These are phyloP conservation scores for Stenichneumon culpator DNA, from an alignment of 2,888 invertebrate genomes.

Conservation along the genomic window DNA sequence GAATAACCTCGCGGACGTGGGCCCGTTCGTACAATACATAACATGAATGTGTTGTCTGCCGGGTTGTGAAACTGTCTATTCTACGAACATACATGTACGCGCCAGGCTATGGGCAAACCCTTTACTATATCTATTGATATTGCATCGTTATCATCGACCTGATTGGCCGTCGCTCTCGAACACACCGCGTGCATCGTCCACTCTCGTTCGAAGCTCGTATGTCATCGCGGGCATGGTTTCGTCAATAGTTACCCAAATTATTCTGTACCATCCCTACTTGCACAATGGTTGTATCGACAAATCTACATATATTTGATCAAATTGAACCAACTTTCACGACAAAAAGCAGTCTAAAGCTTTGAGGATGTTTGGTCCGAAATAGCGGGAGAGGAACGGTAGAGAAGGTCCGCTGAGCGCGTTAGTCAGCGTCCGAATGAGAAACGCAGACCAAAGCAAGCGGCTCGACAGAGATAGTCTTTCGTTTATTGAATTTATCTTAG, in stretches of 20 bases:
- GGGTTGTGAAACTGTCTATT: constrained; percentile 4
- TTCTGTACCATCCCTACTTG: background rate
- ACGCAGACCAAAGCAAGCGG: no score
- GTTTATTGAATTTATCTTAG: no score
- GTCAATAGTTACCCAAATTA: constrained; percentile 6
- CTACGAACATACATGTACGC: background rate
- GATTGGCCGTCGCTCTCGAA: constrained; percentile 18
- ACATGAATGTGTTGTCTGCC: constrained; percentile 22
- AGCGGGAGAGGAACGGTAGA: no score
- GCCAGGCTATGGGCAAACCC: constrained; percentile 14
- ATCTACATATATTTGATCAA: background rate
- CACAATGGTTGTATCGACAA: background rate
- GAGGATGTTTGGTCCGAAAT: no score
- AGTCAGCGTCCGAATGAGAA: no score
- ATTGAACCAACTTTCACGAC: background rate
- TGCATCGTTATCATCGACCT: constrained; percentile 27
- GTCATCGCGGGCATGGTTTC: background rate
- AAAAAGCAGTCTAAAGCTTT: background rate
- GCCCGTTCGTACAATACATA: constrained; percentile 31
- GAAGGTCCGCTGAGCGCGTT: no score
- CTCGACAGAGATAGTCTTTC: no score
- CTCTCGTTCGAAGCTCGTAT: constrained; percentile 6
- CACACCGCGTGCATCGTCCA: background rate
- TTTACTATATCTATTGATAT: constrained; percentile 24
- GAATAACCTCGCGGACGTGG: constrained; percentile 15